Evolutionary conservation across 1,140 invertebrate genomes (phyloP), one percentile per base, ranked within the genome.

Genomic region (Plutomurus gul): DNA sequence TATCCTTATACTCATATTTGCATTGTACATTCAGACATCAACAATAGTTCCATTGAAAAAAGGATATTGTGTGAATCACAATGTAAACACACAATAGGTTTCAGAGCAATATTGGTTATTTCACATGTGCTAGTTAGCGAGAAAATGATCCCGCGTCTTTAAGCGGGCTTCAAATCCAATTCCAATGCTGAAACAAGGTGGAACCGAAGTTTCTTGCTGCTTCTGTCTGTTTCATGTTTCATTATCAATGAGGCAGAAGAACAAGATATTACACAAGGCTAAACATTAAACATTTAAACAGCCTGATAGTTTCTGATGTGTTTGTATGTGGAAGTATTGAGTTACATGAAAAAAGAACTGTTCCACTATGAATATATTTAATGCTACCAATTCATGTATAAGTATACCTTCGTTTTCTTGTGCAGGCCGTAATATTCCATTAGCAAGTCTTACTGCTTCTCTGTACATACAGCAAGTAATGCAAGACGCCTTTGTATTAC

Each of bases 171-270:
- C n/a, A n/a, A n/a, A n/a, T 27, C 25, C 22, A 33, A 60, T 27
- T 16, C 7, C 51, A 60, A 30, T 27, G 10, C 27, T 27, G 8
- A 56, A 56, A 56, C 30, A 10, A 20, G 22, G 30, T 56, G 51
- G 51, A n/a, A n/a, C n/a, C n/a, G n/a, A n/a, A n/a, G n/a, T n/a
- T n/a, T n/a, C n/a, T n/a, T n/a, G n/a, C n/a, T n/a, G n/a, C n/a
- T n/a, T n/a, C n/a, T n/a, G n/a, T n/a, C 25, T 30, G 56, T 65
- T 33, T 65, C 27, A 33, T n/a, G n/a, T 65, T 36, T 73, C 37
- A 25, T 73, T 73, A 40, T 73, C 70, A 73, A 40, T 73, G 37
- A 30, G 11, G 37, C 70, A 73, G 70, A 73, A 73, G 70, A 46
- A 73, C 37, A 73, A 73, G 70, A 43, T 65, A 25, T 36, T 25